phyloP scores from a whole-genome alignment of 2,888 invertebrate species.

The Phlogophora meticulosa region DNA sequence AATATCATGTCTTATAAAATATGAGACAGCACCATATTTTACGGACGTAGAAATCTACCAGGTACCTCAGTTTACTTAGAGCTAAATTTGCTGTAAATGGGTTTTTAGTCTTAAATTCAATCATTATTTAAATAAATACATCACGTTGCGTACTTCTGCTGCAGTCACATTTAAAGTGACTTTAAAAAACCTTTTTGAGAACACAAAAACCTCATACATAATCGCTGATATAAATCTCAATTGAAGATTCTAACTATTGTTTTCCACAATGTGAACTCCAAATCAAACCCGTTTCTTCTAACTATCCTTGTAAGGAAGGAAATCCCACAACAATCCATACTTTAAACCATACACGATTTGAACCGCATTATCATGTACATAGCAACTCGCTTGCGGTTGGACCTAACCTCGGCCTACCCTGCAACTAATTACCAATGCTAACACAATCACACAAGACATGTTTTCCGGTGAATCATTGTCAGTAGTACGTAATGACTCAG shows the following conservation, averaged over 20 bases:
- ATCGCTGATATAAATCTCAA: background rate
- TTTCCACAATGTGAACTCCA: constrained; percentile 10
- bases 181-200: no score
- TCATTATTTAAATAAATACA: constrained; percentile 2
- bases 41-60: no score
- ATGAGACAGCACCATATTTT: background rate
- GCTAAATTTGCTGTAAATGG: background rate
- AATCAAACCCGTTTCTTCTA: constrained; percentile 18
- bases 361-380: constrained; percentile 19
- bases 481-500: constrained; percentile 69
- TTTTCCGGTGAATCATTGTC: constrained; percentile 67
- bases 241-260: constrained; percentile 24
- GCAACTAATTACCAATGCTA: constrained; percentile 53
- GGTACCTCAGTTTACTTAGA: background rate
- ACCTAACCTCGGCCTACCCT: constrained; percentile 42
- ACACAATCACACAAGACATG: constrained; percentile 58
- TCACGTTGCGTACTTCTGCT: background rate
- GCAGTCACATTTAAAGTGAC: background rate
- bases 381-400: constrained; percentile 41
- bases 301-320: background rate
- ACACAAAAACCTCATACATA: no score
- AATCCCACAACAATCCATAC: constrained; percentile 28
- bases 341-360: constrained; percentile 10
- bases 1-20: background rate
- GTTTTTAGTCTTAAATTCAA: background rate